phyloP scores from a whole-genome alignment of 2,888 invertebrate genomes.

The Scaptomyza flava region DNA sequence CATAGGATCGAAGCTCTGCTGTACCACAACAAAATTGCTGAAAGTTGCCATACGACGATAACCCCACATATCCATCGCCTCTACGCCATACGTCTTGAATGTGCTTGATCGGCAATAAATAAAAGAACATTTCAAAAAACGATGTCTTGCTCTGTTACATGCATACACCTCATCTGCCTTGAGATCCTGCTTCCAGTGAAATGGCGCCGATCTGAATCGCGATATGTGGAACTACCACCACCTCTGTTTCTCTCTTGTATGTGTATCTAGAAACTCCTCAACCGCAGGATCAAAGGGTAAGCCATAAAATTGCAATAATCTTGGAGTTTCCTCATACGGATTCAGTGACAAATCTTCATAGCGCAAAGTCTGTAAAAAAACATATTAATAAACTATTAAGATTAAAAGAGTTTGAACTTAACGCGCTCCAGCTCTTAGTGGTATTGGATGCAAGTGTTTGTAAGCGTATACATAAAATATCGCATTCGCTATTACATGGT shows the following conservation, averaged over 20 bases:
- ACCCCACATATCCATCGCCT: constrained; percentile 94
- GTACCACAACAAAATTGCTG: constrained; percentile 85
- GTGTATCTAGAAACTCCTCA: constrained; percentile 90
- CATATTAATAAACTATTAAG: no score
- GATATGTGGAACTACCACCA: constrained; percentile 93
- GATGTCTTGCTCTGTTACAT: background rate
- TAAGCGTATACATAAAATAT: no score
- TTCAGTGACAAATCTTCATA: no score
- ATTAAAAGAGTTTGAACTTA: background rate
- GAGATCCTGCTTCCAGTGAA: constrained; percentile 92
- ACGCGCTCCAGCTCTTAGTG: no score
- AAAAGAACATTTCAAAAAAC: background rate
- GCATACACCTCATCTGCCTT: constrained; percentile 88
- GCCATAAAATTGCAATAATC: constrained; percentile 91
- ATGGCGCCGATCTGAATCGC: constrained; percentile 94
- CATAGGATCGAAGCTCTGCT: constrained; percentile 87
- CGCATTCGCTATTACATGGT: no score
- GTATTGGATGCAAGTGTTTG: no score
- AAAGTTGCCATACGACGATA: constrained; percentile 88
- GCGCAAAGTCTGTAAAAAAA: constrained; percentile 87
- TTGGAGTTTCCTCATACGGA: constrained; percentile 89
- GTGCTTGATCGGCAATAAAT: constrained; percentile 78
- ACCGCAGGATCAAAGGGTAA: constrained; percentile 89
- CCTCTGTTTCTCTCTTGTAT: constrained; percentile 92
- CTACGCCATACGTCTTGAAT: constrained; percentile 89